Evolutionary conservation across 2,113 vertebrate genomes (phyloP).

Genomic region (Oreotrochilus melanogaster): DNA sequence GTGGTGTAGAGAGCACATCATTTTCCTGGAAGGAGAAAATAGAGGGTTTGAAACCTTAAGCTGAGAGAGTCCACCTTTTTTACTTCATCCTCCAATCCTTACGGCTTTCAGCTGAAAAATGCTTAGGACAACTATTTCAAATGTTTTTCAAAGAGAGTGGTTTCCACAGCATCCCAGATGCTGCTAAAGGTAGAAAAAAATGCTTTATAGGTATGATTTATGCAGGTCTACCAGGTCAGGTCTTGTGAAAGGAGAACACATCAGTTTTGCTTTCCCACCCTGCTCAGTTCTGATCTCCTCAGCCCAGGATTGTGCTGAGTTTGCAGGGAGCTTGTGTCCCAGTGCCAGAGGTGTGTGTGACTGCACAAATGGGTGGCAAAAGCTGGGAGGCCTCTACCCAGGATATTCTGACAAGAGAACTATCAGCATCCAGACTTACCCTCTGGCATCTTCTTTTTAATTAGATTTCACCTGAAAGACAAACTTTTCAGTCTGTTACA

Average conservation of each 20-base stretch:
- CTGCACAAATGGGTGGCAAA: not conserved
- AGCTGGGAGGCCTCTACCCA: not conserved
- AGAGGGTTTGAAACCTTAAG: not conserved
- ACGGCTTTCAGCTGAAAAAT: not conserved
- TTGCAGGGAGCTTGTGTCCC: not conserved
- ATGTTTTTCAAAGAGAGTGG: not conserved
- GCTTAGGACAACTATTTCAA: not conserved
- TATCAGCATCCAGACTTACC: not conserved
- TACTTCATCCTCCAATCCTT: not conserved
- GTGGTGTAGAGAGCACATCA: not conserved
- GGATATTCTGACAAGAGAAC: not conserved
- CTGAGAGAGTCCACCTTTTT: not conserved
- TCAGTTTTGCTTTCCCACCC: not conserved
- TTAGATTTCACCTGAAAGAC: not conserved
- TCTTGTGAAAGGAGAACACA: not conserved
- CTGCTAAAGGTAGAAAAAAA: not conserved
- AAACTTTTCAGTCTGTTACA: not conserved
- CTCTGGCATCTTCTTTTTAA: not conserved
- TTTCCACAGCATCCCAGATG: not conserved
- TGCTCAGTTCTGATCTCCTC: not conserved
- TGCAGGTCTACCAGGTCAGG: not conserved
- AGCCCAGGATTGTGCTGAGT: not conserved
- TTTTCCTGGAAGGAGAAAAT: constrained; percentile 19
- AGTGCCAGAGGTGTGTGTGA: not conserved
- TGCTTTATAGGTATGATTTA: not conserved